Base-by-base conservation (phyloP, 2,113 vertebrate genomes). In the Grus americana region DNA sequence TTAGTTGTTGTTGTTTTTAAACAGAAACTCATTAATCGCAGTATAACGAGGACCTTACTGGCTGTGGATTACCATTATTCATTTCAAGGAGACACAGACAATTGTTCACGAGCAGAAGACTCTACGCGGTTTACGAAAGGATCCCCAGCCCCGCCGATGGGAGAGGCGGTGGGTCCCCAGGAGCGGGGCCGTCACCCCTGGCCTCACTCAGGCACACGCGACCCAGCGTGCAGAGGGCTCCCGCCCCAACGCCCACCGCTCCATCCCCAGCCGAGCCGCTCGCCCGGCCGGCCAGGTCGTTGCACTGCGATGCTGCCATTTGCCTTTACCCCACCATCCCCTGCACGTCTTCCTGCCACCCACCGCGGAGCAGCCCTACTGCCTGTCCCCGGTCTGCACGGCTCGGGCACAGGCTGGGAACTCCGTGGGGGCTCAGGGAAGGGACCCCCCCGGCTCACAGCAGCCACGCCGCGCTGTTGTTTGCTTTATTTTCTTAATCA, bases 401-500 rank as follows among this genome's bases (percentile, higher is more conserved):
- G 59, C 79, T 73, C 4, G 1, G 32, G 11, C 34, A 32, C 0
- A 0, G 47, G 19, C 74, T 85, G 72, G 52, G 55, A 89, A 40
- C 15, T 16, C 80, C 8, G 2, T 1, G 12, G 34, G 72, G 36
- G 21, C 36, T 63, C 30, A 0, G 55, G 46, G 34, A 54, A 94
- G 55, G 63, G n/a, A 89, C 66, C 26, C 24, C 23, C 55, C 24
- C 3, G 0, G 62, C 76, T 74, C 87, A 4, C 65, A 71, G 87
- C 71, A 85, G 79, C 82, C 86, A 49, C 27, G 2, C 57, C 27
- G 62, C 6, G 2, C 59, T 57, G 42, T 55, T 17, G 36, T 68
- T 65, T 36, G 75, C 82, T 91, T 91, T 49, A 62, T 71, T 84
- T 90, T 93, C 27, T 86, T 63, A 93, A 94, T 83, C 90, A 42